Base-by-base conservation (phyloP, 2,888 invertebrate genomes). In the Serrognathus titanus region DNA sequence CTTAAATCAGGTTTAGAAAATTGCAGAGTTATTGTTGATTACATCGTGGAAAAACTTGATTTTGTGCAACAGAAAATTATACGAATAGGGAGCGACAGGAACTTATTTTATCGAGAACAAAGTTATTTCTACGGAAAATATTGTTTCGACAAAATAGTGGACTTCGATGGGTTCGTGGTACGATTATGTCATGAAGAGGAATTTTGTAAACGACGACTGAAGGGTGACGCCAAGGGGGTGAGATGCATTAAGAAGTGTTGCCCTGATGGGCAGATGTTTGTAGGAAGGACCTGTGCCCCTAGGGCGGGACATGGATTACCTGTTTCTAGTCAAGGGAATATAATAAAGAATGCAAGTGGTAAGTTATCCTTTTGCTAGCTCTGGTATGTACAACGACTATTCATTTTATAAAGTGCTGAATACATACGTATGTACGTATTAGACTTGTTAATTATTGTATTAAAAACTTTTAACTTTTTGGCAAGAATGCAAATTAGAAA, bases 171-270 rank as follows among this genome's bases (percentile, higher is more conserved):
- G 6, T 55, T 55, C 5, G 58, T 70, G 8, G 55, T 69, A 16
- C 66, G 72, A 51, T 52, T 65, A 40, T 73, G 73, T 52, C 51
- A 58, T 36, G n/a, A 38, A 9, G 58, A 59, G 12, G 57, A 65
- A 5, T 59, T 67, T 48, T 58, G 58, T 13, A 55, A 41, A 11
- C 43, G 37, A 24, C 8, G 45, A 20, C 8, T 3, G 24, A 51
- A 50, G 11, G 13, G 24, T 9, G 20, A 13, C 10, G 36, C 13
- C 31, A 40, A 40, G 11, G 43, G 43, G 10, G 66, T 63, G 12
- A 63, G 65, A 55, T 81, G 82, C 62, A 60, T 83, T 3, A 78
- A 77, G 53, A 83, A 83, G 67, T 84, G 83, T 63, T 84, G 83
- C 65, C 80, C 81, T 2, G 74, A 81, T 24, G 83, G 83, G 10